Base-by-base conservation (phyloP, 2,888 invertebrate species). In the Unio delphinus region DNA sequence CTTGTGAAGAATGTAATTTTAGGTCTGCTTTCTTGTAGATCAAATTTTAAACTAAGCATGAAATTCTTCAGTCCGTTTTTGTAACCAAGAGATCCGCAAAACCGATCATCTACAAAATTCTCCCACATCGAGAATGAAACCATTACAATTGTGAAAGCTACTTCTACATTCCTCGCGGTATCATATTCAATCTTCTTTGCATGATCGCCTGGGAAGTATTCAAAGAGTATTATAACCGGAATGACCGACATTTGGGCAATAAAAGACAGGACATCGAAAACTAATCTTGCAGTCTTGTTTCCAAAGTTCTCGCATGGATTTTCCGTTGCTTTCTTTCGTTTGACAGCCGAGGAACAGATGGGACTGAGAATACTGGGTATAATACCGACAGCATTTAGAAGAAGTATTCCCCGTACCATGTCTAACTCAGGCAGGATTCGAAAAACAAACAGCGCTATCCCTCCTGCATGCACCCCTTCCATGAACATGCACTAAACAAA, bases 361-460 rank as follows among this genome's bases (percentile, higher is more conserved):
- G 85, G 80, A 67, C 82, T 84, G 45, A 87, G 73, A 28, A 88
- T 62, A 34, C 85, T 78, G 0, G 89, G 89, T 3, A 88, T 56
- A 11, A 86, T 74, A 57, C 82, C 83, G 0, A 82, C 79, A 17
- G 83, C 80, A 59, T 79, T 82, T 73, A 89, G 75, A 4, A 89
- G 67, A 34, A 88, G 74, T 1, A 87, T 73, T 3, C 84, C 86
- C 15, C 81, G 78, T 11, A 84, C 76, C 60, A 85, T 79, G 73
- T 86, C 84, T 62, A 86, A 69, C 26, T 82, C 78, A 17, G 86
- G 87, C 34, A 89, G 74, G 18, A 89, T 76, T 18, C 83, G 75
- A 71, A 87, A 88, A 45, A 87, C 82, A 54, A 89, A 76, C 7
- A 87, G 74, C 63, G 84, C 81, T 6, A 89, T 74, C 8, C 89